Conservation (phyloP, 2,888 invertebrate genomes). For the Pinctada fucata region DNA sequence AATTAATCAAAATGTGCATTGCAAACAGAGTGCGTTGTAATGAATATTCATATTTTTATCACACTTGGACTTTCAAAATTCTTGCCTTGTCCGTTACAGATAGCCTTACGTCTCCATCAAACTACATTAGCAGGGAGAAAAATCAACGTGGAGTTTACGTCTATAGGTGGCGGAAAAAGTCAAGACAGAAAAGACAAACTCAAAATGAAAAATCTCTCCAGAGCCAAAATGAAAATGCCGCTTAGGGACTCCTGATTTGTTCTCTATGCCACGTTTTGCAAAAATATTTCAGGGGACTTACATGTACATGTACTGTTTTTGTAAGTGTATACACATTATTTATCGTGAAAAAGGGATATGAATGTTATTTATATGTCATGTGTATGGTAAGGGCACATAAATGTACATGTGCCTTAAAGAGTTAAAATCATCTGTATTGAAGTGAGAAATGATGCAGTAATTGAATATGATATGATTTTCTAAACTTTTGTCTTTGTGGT, state of each 20-base stretch:
- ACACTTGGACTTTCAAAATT: too few species aligned
- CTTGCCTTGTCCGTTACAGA: conserved; percentile 51
- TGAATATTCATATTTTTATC: too few species aligned
- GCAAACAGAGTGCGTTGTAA: too few species aligned
- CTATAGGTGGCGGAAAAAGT: conserved; percentile 66
- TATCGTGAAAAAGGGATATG: neutral
- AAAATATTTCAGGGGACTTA: too few species aligned
- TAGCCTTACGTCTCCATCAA: conserved; percentile 70
- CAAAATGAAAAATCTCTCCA: conserved; percentile 57
- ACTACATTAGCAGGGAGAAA: conserved; percentile 68
- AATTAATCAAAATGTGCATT: too few species aligned
- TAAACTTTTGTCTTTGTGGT: too few species aligned
- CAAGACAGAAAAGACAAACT: conserved; percentile 58
- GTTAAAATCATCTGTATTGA: too few species aligned
- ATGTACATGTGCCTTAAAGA: too few species aligned
- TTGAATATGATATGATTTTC: too few species aligned
- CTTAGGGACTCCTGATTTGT: conserved; percentile 34
- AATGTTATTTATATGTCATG: neutral
- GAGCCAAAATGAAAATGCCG: conserved; percentile 57
- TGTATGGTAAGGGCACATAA: neutral
- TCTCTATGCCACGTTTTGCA: too few species aligned
- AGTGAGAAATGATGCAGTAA: too few species aligned
- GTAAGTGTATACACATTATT: neutral
- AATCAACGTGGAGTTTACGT: conserved; percentile 72
- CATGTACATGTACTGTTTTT: too few species aligned